Conservation (phyloP, 2,888 invertebrate species). For the Polylopha cassiicola region DNA sequence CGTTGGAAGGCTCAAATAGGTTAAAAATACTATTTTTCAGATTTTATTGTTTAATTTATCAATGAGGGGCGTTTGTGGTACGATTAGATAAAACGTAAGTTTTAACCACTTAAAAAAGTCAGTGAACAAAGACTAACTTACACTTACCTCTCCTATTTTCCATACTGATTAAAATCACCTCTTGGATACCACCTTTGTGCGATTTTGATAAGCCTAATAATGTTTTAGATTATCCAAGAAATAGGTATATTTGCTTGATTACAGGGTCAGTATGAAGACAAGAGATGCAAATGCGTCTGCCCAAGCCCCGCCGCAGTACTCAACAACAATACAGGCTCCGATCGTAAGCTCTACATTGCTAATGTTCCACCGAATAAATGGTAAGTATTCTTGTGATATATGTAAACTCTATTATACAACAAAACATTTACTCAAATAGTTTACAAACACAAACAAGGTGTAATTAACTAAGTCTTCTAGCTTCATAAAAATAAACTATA, state of each 20-base stretch:
- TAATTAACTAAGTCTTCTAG: background rate
- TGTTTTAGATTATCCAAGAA: background rate
- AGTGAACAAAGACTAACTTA: too few species aligned
- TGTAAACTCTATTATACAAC: slow-evolving; percentile 10
- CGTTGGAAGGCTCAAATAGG: too few species aligned
- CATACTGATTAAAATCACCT: too few species aligned
- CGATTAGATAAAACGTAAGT: too few species aligned
- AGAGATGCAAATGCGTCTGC: slow-evolving; percentile 91
- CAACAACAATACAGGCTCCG: slow-evolving; percentile 79
- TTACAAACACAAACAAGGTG: background rate
- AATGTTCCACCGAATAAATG: slow-evolving; percentile 90
- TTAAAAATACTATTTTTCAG: too few species aligned
- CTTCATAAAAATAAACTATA: too few species aligned
- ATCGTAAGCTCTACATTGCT: slow-evolving; percentile 84
- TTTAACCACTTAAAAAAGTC: too few species aligned
- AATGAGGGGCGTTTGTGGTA: too few species aligned
- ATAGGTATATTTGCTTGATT: slow-evolving; percentile 1
- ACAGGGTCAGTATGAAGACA: slow-evolving; percentile 82
- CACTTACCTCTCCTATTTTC: too few species aligned
- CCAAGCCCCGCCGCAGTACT: slow-evolving; percentile 86
- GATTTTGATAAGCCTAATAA: background rate
- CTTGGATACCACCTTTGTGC: background rate
- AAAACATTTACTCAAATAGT: background rate
- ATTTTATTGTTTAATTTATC: too few species aligned
- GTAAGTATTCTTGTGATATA: slow-evolving; percentile 55